A percentile compares a stretch with the other conserved stretches of the same genome.
Conservation (phyloP, 2,888 invertebrate species). For the Dicyrtoma fusca region DNA sequence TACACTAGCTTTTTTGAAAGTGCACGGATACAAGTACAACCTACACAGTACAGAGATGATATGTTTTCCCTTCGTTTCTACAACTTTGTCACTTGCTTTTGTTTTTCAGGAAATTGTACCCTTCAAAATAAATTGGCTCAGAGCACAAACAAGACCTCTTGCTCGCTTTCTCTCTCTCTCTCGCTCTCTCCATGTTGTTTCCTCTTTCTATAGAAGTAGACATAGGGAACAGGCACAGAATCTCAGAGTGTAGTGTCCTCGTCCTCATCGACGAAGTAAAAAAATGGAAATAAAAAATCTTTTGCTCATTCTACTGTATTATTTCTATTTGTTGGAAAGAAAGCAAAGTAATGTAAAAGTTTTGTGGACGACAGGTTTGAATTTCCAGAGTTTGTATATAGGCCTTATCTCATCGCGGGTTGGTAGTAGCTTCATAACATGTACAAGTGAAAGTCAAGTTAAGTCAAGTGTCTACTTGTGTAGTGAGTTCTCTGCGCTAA, state of each 20-base stretch:
- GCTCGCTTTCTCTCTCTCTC: background rate
- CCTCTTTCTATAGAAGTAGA: background rate
- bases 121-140: slow-evolving; percentile 29
- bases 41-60: too few relatives aligned
- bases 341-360: slow-evolving; percentile 34
- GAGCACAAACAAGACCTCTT: slow-evolving; percentile 16
- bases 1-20: too few relatives aligned
- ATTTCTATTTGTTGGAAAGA: slow-evolving; percentile 12
- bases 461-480: too few relatives aligned
- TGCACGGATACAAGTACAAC: too few relatives aligned
- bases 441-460: too few relatives aligned
- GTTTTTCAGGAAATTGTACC: slow-evolving; percentile 33
- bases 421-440: too few relatives aligned
- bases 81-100: slow-evolving; percentile 22
- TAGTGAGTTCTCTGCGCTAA: too few relatives aligned
- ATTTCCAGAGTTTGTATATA: too few relatives aligned
- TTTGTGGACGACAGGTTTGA: slow-evolving; percentile 1
- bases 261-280: background rate
- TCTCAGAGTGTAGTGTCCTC: background rate
- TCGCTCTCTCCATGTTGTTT: background rate
- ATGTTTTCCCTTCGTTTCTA: too few relatives aligned
- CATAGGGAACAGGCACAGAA: background rate
- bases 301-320: slow-evolving; percentile 17
- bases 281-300: background rate
- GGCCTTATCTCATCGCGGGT: too few relatives aligned